phyloP scores from a whole-genome alignment of 2,113 vertebrate species.

The Eulemur rufifrons region DNA sequence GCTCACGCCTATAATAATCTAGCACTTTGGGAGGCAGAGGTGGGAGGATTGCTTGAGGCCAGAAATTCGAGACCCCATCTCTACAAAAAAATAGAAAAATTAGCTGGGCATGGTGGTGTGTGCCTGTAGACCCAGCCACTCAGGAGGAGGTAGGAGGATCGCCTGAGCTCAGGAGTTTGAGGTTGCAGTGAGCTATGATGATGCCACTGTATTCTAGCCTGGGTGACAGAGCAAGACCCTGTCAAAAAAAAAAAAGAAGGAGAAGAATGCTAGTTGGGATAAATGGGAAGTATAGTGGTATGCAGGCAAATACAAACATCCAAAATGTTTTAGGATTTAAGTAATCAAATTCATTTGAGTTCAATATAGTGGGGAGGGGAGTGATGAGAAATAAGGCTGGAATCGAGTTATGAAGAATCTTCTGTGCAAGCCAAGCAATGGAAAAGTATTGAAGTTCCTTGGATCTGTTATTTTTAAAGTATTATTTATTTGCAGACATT shows the following conservation, averaged over 20 bases:
- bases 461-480: constrained; percentile 38
- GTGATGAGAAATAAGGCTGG: neutral
- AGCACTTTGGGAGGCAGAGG: no score
- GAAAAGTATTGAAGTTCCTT: neutral
- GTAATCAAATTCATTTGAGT: neutral
- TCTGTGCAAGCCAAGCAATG: neutral
- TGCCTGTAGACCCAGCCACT: no score
- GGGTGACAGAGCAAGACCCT: neutral
- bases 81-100: no score
- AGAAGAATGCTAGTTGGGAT: neutral
- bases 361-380: neutral
- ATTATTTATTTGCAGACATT: constrained; percentile 23
- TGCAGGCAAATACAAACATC: neutral
- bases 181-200: no score
- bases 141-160: no score
- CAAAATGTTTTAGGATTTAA: neutral
- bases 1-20: no score
- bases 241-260: neutral
- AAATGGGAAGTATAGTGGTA: neutral
- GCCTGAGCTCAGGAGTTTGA: no score
- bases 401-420: neutral
- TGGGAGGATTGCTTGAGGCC: no score
- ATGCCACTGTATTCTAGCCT: neutral
- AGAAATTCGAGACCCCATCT: no score
- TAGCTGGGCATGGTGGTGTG: no score